Evolutionary conservation across 2,888 invertebrate species (phyloP).

Genomic region (Molorchus minor): DNA sequence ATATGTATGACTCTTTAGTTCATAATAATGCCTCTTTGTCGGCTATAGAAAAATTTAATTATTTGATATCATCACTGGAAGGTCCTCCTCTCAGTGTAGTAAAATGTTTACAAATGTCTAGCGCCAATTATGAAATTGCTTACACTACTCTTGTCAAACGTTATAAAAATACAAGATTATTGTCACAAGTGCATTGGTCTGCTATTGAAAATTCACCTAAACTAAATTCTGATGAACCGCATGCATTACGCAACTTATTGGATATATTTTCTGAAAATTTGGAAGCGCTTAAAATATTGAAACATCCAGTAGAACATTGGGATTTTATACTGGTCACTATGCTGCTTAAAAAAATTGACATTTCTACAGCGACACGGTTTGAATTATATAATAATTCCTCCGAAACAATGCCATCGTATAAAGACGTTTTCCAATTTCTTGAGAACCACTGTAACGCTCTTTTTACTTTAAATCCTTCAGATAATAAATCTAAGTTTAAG

Average conservation of each 20-base stretch:
- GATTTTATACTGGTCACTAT: too few species aligned
- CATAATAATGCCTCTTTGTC: too few species aligned
- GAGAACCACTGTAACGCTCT: neutral
- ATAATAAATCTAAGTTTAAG: neutral
- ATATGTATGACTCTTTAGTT: too few species aligned
- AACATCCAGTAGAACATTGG: too few species aligned
- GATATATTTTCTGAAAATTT: neutral
- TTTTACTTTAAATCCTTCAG: neutral
- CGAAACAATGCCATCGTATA: too few species aligned
- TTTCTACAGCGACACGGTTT: neutral
- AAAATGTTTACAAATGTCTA: neutral
- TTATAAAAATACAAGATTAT: neutral
- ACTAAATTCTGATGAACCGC: too few species aligned
- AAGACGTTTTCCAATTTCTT: too few species aligned
- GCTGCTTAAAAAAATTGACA: neutral
- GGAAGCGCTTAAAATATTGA: too few species aligned
- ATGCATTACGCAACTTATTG: neutral
- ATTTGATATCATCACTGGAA: neutral
- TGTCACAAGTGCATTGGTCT: too few species aligned
- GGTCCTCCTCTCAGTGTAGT: neutral
- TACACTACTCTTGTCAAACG: neutral
- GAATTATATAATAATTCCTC: neutral
- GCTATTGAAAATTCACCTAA: too few species aligned
- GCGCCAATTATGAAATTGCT: neutral
- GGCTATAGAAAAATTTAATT: too few species aligned